Percentiles rank a stretch among this genome's conserved stretches.
phyloP scores from a whole-genome alignment of 1,140 invertebrate genomes.

The Atta cephalotes region DNA sequence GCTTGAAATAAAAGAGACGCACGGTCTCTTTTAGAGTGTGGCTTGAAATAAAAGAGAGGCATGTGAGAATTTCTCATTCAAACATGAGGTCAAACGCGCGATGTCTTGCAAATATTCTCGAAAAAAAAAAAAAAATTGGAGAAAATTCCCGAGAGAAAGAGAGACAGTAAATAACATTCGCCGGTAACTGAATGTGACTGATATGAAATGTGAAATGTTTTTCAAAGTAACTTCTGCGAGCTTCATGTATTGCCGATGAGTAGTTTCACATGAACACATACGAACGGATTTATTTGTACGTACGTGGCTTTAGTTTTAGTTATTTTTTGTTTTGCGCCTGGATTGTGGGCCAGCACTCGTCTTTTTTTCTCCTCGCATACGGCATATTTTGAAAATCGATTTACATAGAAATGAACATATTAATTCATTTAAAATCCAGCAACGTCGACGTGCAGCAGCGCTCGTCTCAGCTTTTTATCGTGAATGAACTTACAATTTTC shows the following conservation, averaged over 20 bases:
- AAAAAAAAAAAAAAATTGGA: not conserved
- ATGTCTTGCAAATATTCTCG: not conserved
- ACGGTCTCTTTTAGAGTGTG: too few species aligned
- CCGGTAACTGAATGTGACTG: conserved; percentile 12
- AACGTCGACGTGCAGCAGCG: conserved; percentile 49
- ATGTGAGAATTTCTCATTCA: conserved; percentile 6
- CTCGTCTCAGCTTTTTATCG: conserved; percentile 27
- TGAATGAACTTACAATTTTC: conserved; percentile 57
- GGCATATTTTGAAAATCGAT: conserved; percentile 55
- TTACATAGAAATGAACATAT: conserved; percentile 54
- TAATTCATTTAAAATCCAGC: conserved; percentile 46
- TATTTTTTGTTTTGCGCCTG: conserved; percentile 4
- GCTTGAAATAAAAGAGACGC: not conserved
- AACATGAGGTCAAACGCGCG: not conserved
- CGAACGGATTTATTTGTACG: not conserved
- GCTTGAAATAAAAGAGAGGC: not conserved
- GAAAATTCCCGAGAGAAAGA: not conserved
- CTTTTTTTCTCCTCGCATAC: conserved; percentile 9
- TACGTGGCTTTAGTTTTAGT: conserved; percentile 17
- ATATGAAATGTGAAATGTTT: conserved; percentile 23
- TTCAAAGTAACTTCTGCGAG: conserved; percentile 24
- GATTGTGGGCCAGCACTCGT: not conserved
- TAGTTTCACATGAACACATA: conserved; percentile 32
- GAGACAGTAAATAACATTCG: not conserved
- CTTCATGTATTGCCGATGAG: not conserved